Percentiles rank a stretch among this genome's conserved stretches.
Evolutionary conservation across 2,797 vertebrate genomes (phyloP).

Genomic region (Pseudomugil gertrudae): DNA sequence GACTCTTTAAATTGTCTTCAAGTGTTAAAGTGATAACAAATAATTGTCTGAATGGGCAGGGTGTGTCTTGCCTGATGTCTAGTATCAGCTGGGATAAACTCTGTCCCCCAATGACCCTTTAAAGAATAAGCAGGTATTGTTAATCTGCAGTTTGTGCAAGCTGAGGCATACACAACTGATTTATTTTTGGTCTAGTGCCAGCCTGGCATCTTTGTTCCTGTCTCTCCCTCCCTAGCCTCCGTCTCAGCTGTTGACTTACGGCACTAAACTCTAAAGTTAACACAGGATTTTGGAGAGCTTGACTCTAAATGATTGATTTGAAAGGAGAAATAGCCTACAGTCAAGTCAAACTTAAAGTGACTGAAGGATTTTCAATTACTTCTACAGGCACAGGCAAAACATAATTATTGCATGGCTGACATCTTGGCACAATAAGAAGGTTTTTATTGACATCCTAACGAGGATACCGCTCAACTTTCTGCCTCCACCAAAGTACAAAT

Average conservation of each 20-base stretch:
- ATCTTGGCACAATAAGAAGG: slow-evolving; percentile 21
- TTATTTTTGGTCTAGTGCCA: slow-evolving; percentile 18
- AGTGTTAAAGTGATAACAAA: background rate
- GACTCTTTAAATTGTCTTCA: slow-evolving; percentile 3
- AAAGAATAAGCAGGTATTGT: slow-evolving; percentile 5
- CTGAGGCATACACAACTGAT: slow-evolving; percentile 6
- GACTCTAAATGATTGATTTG: background rate
- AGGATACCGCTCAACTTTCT: slow-evolving; percentile 21
- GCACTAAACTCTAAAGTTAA: slow-evolving; percentile 1
- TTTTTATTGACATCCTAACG: slow-evolving; percentile 32
- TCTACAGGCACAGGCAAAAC: slow-evolving; percentile 17
- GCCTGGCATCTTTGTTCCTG: slow-evolving; percentile 2
- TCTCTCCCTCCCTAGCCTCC: background rate
- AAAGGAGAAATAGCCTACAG: background rate
- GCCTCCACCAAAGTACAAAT: slow-evolving; percentile 19
- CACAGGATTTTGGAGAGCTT: slow-evolving; percentile 26
- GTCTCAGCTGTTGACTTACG: slow-evolving; percentile 5
- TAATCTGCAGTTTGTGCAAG: background rate
- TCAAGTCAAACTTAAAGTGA: background rate
- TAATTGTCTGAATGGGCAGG: slow-evolving; percentile 7
- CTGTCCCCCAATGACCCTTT: background rate
- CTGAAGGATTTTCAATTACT: slow-evolving; percentile 16
- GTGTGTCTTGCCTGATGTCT: background rate
- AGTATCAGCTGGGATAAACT: slow-evolving; percentile 7
- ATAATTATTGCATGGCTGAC: slow-evolving; percentile 22